Evolutionary conservation across 2,888 invertebrate species (phyloP).

Genomic region (Apodemia zela): DNA sequence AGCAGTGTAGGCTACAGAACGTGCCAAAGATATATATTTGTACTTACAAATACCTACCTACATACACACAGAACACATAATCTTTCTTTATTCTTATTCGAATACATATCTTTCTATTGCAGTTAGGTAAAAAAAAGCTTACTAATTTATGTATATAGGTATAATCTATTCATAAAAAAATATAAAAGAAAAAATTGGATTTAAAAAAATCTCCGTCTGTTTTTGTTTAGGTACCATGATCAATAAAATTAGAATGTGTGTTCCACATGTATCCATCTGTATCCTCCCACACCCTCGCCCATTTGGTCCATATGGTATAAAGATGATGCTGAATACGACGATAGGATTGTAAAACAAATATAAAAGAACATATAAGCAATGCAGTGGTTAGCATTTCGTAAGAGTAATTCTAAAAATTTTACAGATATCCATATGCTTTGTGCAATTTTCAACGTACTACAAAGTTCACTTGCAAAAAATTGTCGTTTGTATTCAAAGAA

Average conservation of each 20-base stretch:
- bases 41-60: no score
- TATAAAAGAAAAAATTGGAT: no score
- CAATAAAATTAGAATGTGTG: neutral
- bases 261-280: neutral
- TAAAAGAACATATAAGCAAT: neutral
- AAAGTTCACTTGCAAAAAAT: neutral
- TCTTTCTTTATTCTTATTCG: no score
- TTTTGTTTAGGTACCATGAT: neutral
- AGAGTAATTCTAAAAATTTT: neutral
- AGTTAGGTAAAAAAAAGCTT: no score
- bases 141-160: no score
- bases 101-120: no score
- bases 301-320: slow-evolving; percentile 1
- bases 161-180: no score
- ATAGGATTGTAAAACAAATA: neutral
- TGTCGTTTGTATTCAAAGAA: neutral
- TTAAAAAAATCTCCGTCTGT: neutral
- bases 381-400: neutral
- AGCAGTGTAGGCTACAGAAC: no score
- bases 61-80: no score
- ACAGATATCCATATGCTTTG: neutral
- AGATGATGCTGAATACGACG: neutral
- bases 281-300: neutral
- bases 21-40: no score
- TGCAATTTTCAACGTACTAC: neutral